Percentiles rank a stretch among this genome's conserved stretches.
phyloP scores from a whole-genome alignment of 1,140 invertebrate genomes.

The Tribolium castaneum region DNA sequence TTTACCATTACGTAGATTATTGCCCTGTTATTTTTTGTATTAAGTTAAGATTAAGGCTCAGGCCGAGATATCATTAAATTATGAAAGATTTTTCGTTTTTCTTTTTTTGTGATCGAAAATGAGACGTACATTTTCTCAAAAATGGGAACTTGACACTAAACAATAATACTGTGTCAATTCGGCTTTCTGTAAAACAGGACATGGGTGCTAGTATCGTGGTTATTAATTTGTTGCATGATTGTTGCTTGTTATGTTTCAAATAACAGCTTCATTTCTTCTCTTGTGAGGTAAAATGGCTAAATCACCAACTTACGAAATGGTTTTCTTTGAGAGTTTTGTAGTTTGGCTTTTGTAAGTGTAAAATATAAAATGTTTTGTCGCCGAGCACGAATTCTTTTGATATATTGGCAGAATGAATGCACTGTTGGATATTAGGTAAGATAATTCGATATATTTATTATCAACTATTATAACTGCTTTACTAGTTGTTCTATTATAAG shows the following conservation, averaged over 20 bases:
- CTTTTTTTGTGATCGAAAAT: conserved; percentile 8
- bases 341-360: conserved; percentile 41
- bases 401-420: conserved; percentile 49
- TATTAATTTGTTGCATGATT: conserved; percentile 52
- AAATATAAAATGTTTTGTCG: conserved; percentile 41
- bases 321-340: conserved; percentile 18
- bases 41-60: conserved; percentile 12
- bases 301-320: neutral
- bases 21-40: conserved; percentile 37
- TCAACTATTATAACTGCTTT: conserved; percentile 51
- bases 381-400: conserved; percentile 42
- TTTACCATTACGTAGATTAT: conserved; percentile 24
- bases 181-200: conserved; percentile 45
- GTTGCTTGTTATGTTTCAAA: conserved; percentile 54
- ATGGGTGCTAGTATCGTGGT: conserved; percentile 53
- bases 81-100: conserved; percentile 26
- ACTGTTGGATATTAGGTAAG: conserved; percentile 51
- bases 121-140: conserved; percentile 2
- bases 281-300: conserved; percentile 10
- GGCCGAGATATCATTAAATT: conserved; percentile 37
- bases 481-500: conserved; percentile 49
- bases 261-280: conserved; percentile 26
- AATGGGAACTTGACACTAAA: conserved; percentile 17
- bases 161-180: conserved; percentile 40
- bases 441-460: conserved; percentile 48